Base-by-base conservation (phyloP, 2,797 vertebrate species). In the Saxicola maurus region DNA sequence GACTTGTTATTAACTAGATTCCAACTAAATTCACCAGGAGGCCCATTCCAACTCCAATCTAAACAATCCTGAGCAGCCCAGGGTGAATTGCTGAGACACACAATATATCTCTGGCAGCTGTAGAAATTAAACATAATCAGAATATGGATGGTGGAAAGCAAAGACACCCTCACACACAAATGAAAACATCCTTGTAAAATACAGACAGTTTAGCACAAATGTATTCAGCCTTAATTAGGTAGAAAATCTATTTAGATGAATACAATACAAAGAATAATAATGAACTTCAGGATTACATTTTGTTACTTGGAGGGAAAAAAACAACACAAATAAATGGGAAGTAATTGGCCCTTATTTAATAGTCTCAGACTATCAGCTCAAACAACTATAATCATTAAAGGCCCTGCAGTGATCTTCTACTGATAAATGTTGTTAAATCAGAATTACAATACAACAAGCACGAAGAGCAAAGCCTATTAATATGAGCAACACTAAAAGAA, bases 231-330 rank as follows among this genome's bases (percentile, higher is more conserved):
- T 94, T 92, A 95, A 96, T 95, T 95, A 95, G 82, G 80, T 77
- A 94, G 94, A 93, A 95, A 96, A 94, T 93, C 92, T 93, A 82
- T 94, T 94, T 93, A 92, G 82, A 94, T 84, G 3, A 93, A 91
- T 84, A 94, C 77, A 95, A 94, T 68, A 53, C 72, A 83, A 94
- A 89, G 91, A 92, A 93, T 91, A 91, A 94, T 84, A 94, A 95
- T 59, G 82, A 94, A 94, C 40, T 82, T 91, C 67, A 77, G 77
- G 75, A 95, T 94, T 94, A 93, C 85, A 82, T 89, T 94, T 88
- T 64, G 46, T 56, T 86, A 80, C 75, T 67, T 11, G 35, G 57
- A 86, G 85, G 56, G n/a, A 43, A 64, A 89, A 89, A 89, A 86
- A 56, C 59, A 92, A 88, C 24, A 59, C 65, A 92, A 87, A 92